phyloP scores from a whole-genome alignment of 92 coral and sea anemone genomes.

The Epizoanthus illoricatus region DNA sequence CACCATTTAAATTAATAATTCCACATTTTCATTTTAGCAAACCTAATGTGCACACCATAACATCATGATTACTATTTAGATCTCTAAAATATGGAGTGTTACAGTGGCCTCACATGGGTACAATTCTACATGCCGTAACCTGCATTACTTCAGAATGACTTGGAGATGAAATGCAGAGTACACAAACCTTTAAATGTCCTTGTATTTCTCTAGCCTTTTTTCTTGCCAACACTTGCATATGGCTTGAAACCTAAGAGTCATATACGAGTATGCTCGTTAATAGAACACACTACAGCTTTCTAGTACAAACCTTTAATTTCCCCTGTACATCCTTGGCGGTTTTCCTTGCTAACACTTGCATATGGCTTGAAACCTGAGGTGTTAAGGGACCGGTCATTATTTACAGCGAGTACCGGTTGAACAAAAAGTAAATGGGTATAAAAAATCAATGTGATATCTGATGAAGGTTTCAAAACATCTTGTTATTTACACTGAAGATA shows the following conservation, averaged over 20 bases:
- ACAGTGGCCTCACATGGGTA: too few species aligned
- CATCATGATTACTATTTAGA: too few species aligned
- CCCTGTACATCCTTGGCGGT: constrained; percentile 85
- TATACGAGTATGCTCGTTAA: constrained; percentile 22
- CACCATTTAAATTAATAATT: too few species aligned
- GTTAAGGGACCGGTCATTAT: constrained; percentile 19
- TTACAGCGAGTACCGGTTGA: too few species aligned
- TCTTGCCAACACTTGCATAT: constrained; percentile 93
- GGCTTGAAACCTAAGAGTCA: constrained; percentile 41
- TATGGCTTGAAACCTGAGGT: constrained; percentile 86
- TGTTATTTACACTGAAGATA: too few species aligned
- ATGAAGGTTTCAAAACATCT: too few species aligned
- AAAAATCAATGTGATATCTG: too few species aligned
- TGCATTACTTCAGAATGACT: neutral
- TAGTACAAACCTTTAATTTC: constrained; percentile 80
- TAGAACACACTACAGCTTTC: constrained; percentile 5
- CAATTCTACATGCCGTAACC: neutral
- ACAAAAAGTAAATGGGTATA: too few species aligned
- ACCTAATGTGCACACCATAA: too few species aligned
- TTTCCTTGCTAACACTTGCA: constrained; percentile 89
- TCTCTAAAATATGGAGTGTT: too few species aligned
- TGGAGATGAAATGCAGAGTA: constrained; percentile 5
- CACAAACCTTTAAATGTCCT: constrained; percentile 96
- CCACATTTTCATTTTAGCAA: too few species aligned
- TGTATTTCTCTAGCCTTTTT: constrained; percentile 97